A percentile compares a stretch with the other conserved stretches of the same genome.
phyloP scores from a whole-genome alignment of 2,113 vertebrate genomes.

The Lepus timidus region DNA sequence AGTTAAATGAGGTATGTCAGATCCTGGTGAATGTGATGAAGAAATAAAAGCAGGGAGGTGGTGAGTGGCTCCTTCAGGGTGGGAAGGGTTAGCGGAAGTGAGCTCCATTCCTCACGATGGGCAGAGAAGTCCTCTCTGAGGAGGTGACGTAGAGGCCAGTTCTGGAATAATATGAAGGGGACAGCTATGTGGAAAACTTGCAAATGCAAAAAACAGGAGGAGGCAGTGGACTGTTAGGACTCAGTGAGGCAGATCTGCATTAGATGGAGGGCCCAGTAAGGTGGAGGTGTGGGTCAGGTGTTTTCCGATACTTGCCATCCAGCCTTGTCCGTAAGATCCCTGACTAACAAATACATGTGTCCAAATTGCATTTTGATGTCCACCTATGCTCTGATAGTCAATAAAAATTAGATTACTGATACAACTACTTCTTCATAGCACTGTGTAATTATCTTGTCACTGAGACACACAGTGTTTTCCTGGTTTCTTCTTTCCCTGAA shows the following conservation, averaged over 20 bases:
- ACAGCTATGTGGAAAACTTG: neutral
- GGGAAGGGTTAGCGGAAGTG: neutral
- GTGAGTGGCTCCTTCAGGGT: neutral
- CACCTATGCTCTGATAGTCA: conserved; percentile 33
- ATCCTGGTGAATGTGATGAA: neutral
- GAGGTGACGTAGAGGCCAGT: neutral
- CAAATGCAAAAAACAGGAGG: neutral
- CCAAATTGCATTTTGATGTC: conserved; percentile 63
- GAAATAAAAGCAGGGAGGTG: neutral
- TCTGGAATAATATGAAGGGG: neutral
- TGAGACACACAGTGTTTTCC: conserved; percentile 68
- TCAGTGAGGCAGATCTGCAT: neutral
- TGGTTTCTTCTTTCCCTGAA: conserved; percentile 59
- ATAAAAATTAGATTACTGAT: conserved; percentile 67
- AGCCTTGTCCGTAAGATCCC: neutral
- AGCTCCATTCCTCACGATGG: neutral
- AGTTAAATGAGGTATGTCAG: neutral
- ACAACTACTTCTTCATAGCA: conserved; percentile 54
- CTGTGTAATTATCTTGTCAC: conserved; percentile 76
- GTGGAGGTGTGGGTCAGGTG: neutral
- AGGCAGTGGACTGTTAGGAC: neutral
- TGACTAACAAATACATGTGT: neutral
- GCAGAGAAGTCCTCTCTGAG: neutral
- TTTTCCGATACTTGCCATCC: conserved; percentile 36
- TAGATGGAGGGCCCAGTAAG: too few species aligned